Percentiles rank a stretch among this genome's conserved stretches.
Conservation (phyloP, 2,888 invertebrate species). For the Myopa tessellatipennis region DNA sequence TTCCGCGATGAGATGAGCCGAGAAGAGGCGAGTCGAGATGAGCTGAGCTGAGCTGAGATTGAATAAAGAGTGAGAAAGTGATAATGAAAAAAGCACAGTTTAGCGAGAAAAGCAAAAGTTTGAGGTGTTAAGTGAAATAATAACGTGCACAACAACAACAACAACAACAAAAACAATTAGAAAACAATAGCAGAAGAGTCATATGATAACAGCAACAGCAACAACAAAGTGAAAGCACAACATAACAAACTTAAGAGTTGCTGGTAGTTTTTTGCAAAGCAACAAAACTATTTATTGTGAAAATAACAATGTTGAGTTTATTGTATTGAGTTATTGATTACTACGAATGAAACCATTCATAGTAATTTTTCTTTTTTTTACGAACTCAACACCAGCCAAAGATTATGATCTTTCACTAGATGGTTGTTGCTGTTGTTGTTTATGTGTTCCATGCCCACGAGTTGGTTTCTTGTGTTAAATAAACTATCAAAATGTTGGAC, state of each 20-base stretch:
- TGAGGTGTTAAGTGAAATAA: conserved; percentile 41
- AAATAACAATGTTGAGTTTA: no score
- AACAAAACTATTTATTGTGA: no score
- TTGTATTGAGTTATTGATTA: conserved; percentile 12
- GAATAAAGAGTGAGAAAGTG: conserved; percentile 3
- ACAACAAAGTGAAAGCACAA: conserved; percentile 46
- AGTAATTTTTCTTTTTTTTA: not conserved
- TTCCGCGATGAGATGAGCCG: conserved; percentile 43
- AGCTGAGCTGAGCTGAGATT: conserved; percentile 4
- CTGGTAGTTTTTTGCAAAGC: conserved; percentile 13
- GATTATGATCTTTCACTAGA: not conserved
- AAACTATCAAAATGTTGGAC: no score
- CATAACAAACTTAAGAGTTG: not conserved
- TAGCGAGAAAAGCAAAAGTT: conserved; percentile 27
- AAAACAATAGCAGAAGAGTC: conserved; percentile 8
- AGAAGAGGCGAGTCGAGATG: not conserved
- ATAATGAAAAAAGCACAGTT: not conserved
- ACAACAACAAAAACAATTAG: conserved; percentile 36
- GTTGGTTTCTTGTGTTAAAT: no score
- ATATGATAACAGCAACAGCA: conserved; percentile 37
- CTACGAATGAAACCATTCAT: not conserved
- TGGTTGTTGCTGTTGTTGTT: not conserved
- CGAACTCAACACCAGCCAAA: no score
- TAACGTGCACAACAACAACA: conserved; percentile 32
- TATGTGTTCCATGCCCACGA: no score